Evolutionary conservation across 2,888 invertebrate genomes (phyloP).

Genomic region (Cerceris rybyensis): DNA sequence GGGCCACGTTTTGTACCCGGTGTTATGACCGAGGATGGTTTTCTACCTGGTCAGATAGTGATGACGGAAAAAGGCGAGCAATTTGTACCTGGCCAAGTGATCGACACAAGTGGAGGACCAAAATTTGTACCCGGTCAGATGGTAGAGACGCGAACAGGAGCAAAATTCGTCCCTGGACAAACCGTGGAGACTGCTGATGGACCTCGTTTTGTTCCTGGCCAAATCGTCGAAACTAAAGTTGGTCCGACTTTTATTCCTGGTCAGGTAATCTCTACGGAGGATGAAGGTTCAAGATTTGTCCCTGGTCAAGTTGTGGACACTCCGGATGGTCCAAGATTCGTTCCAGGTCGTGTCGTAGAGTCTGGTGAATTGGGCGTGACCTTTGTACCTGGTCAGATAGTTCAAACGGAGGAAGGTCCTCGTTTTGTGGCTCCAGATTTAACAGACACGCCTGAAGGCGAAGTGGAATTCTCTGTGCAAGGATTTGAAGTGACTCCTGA

Average conservation of each 20-base stretch:
- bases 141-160: slow-evolving; percentile 86
- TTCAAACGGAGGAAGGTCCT: slow-evolving; percentile 83
- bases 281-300: slow-evolving; percentile 83
- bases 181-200: slow-evolving; percentile 88
- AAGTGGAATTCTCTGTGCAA: slow-evolving; percentile 87
- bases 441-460: slow-evolving; percentile 86
- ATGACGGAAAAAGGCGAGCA: slow-evolving; percentile 88
- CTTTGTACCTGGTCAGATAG: slow-evolving; percentile 83
- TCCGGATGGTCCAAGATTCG: slow-evolving; percentile 86
- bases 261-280: slow-evolving; percentile 87
- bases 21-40: slow-evolving; percentile 86
- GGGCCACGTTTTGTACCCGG: slow-evolving; percentile 88
- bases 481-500: slow-evolving; percentile 85
- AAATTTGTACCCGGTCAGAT: slow-evolving; percentile 92
- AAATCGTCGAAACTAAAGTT: slow-evolving; percentile 89
- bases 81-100: slow-evolving; percentile 88
- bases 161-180: slow-evolving; percentile 88
- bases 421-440: slow-evolving; percentile 88
- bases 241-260: slow-evolving; percentile 91
- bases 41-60: slow-evolving; percentile 88
- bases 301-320: slow-evolving; percentile 89
- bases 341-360: slow-evolving; percentile 83
- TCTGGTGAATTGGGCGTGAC: slow-evolving; percentile 81
- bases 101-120: slow-evolving; percentile 86
- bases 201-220: slow-evolving; percentile 90